Conservation (phyloP, 23 tunicate species). For the Diplosoma virens region DNA sequence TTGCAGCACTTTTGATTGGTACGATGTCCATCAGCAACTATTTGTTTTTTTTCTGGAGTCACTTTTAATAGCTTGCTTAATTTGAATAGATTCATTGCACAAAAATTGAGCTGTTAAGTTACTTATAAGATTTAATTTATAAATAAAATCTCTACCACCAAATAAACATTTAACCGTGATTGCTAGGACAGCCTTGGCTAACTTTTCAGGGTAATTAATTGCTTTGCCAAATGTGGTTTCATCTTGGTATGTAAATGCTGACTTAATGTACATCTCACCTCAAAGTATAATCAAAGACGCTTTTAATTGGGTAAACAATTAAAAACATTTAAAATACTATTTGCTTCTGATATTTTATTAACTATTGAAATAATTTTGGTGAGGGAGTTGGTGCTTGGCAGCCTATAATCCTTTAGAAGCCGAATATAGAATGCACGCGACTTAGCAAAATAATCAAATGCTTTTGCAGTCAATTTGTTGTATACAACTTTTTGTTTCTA, state of each 20-base stretch:
- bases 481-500: too few relatives aligned
- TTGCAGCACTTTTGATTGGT: too few relatives aligned
- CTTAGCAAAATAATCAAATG: conserved; percentile 8
- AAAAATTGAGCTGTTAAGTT: conserved; percentile 8
- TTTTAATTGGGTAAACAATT: too few relatives aligned
- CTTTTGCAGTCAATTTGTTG: too few relatives aligned
- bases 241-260: conserved; percentile 10
- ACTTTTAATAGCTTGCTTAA: not conserved
- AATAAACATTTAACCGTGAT: conserved; percentile 4
- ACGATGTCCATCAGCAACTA: too few relatives aligned
- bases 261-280: conserved; percentile 9
- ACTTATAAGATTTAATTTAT: conserved; percentile 6
- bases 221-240: conserved; percentile 19
- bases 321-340: not conserved
- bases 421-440: not conserved
- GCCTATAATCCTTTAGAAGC: conserved; percentile 15
- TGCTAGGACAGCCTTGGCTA: conserved; percentile 1
- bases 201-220: conserved; percentile 12
- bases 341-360: conserved; percentile 1
- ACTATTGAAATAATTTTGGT: not conserved
- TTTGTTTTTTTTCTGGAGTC: too few relatives aligned
- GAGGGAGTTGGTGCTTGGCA: conserved; percentile 6
- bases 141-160: conserved; percentile 15
- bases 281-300: not conserved
- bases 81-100: not conserved